Base-by-base conservation (phyloP, 2,797 vertebrate genomes). In the Ambastaia sidthimunki region DNA sequence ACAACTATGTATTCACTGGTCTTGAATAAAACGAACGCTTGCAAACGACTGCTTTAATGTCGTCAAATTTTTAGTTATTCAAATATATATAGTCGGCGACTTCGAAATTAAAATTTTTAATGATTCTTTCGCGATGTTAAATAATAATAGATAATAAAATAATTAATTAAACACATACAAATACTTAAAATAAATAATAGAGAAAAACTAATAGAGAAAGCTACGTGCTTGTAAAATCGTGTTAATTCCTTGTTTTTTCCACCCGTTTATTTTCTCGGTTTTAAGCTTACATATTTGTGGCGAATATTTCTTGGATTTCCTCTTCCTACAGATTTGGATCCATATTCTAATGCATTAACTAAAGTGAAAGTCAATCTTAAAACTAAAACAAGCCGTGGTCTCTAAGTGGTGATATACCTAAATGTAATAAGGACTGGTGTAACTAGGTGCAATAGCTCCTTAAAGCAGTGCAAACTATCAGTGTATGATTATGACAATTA, bases 361-460 rank as follows among this genome's bases (percentile, higher is more conserved):
- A 12, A 66, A 7, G 1, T 41, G 13, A 55, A 67, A 52, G 19
- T 41, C 11, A 19, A 54, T 54, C 7, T 12, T 18, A 57, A 4
- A 21, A 48, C 6, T 18, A 18, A 19, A 59, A 59, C 41, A 60
- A 69, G 37, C 11, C 0, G 25, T 16, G 37, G 7, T 54, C 52
- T 69, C 21, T 59, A 48, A 69, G 16, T 68, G 28, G 62, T 55
- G 21, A 44, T 59, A 11, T 5, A 2, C 6, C 57, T 62, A 25
- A 52, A 60, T n/a, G 1, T 19, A 70, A 47, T 28, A 52, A 60
- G 19, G 28, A 70, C 54, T 70, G 75, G 54, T 70, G 66, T 54
- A 70, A 60, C 67, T 37, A 28, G 19, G 37, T 48, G 75, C 75
- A 69, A 60, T 60, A 70, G 16, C 75, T 12, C 48, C 68, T 34